These are phyloP conservation scores for Papilio glaucus DNA, from an alignment of 1,140 invertebrate genomes.

Conservation along the genomic window DNA sequence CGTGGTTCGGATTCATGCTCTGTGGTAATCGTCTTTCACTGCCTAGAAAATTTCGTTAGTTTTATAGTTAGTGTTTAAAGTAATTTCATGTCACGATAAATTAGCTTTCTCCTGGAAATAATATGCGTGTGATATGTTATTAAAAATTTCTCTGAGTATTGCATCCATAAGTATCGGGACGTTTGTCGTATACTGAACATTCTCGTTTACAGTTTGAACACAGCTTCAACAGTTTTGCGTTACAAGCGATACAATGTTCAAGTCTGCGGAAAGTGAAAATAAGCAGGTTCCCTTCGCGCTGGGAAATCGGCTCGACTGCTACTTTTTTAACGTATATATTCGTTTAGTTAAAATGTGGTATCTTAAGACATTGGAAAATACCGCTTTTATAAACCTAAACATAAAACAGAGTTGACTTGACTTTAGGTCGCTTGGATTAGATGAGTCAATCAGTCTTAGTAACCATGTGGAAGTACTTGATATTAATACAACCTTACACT, in stretches of 20 bases:
- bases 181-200: constrained; percentile 10
- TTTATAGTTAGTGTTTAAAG: too few relatives aligned
- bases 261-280: constrained; percentile 36
- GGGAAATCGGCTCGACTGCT: constrained; percentile 12
- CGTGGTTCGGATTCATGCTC: too few relatives aligned
- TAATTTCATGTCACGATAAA: too few relatives aligned
- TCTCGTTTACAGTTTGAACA: neutral
- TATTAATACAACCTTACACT: neutral
- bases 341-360: neutral
- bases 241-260: constrained; percentile 23
- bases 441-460: too few relatives aligned
- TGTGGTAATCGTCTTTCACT: too few relatives aligned
- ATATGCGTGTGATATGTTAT: too few relatives aligned
- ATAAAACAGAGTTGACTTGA: neutral
- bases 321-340: neutral
- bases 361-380: neutral
- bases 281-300: constrained; percentile 29
- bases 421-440: too few relatives aligned
- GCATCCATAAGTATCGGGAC: neutral
- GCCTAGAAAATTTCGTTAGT: too few relatives aligned
- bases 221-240: constrained; percentile 10
- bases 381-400: neutral
- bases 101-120: too few relatives aligned
- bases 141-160: neutral
- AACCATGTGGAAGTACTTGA: too few relatives aligned